A percentile compares a stretch with the other conserved stretches of the same genome.
phyloP scores from a whole-genome alignment of 1,140 invertebrate species.

The Leptinotarsa texana region DNA sequence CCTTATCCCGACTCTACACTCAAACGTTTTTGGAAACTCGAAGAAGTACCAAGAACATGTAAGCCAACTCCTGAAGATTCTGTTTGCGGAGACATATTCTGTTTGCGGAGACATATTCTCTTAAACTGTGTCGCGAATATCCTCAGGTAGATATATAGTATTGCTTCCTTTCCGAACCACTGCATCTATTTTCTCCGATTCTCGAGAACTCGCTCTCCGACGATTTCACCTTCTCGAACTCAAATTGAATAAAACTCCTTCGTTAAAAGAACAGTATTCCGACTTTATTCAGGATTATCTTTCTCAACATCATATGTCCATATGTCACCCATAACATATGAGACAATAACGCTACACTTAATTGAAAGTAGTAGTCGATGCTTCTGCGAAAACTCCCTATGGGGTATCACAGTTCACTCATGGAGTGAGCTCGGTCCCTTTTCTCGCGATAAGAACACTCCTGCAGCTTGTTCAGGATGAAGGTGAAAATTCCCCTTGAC shows the following conservation, averaged over 20 bases:
- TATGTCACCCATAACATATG: slow-evolving; percentile 6
- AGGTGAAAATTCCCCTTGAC: background rate
- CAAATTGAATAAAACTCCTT: background rate
- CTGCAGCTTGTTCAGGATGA: background rate
- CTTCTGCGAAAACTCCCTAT: slow-evolving; percentile 39
- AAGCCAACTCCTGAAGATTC: no score
- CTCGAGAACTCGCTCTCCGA: background rate
- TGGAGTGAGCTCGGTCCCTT: background rate
- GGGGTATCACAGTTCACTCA: slow-evolving; percentile 30
- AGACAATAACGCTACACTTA: slow-evolving; percentile 41
- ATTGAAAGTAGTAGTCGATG: slow-evolving; percentile 43
- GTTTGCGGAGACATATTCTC: no score
- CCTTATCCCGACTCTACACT: no score
- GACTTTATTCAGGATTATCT: background rate
- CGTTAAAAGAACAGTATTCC: background rate
- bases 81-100: no score
- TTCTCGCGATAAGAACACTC: background rate
- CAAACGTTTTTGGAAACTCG: no score
- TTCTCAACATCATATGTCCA: background rate
- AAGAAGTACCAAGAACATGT: no score
- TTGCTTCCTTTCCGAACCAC: background rate
- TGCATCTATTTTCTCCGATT: background rate
- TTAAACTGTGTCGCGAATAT: background rate
- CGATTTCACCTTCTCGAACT: background rate
- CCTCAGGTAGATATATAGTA: background rate